These are phyloP conservation scores for Caenorhabditis becei DNA, from an alignment of 2,888 invertebrate genomes.

Conservation along the genomic window DNA sequence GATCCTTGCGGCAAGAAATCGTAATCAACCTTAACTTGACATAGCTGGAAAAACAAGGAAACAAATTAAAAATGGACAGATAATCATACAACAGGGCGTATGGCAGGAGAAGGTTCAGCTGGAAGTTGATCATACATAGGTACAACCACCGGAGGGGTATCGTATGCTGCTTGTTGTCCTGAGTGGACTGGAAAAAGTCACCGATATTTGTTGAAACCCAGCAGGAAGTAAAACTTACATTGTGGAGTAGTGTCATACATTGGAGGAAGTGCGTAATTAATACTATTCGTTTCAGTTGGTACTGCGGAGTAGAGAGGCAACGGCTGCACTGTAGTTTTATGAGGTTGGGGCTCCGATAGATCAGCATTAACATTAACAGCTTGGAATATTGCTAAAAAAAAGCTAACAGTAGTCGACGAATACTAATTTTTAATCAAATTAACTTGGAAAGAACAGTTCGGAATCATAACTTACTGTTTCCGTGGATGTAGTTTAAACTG, in stretches of 20 bases:
- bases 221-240: too few relatives aligned
- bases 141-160: slow-evolving; percentile 47
- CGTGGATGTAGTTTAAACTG: too few relatives aligned
- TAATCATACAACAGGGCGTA: slow-evolving; percentile 49
- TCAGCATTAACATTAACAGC: too few relatives aligned
- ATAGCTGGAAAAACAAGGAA: slow-evolving; percentile 68
- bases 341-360: background rate
- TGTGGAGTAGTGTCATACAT: slow-evolving; percentile 52
- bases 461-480: background rate
- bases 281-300: slow-evolving; percentile 23
- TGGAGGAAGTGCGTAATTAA: slow-evolving; percentile 44
- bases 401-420: too few relatives aligned
- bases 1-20: slow-evolving; percentile 73
- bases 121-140: slow-evolving; percentile 53
- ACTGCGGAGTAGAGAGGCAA: slow-evolving; percentile 34
- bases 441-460: background rate
- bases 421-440: too few relatives aligned
- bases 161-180: slow-evolving; percentile 35
- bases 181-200: too few relatives aligned
- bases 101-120: slow-evolving; percentile 12
- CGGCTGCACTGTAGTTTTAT: background rate
- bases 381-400: too few relatives aligned
- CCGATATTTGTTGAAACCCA: too few relatives aligned
- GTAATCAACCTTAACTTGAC: slow-evolving; percentile 65
- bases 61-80: background rate